Conservation (phyloP, 2,113 vertebrate genomes). For the Sphaerodactylus townsendi region DNA sequence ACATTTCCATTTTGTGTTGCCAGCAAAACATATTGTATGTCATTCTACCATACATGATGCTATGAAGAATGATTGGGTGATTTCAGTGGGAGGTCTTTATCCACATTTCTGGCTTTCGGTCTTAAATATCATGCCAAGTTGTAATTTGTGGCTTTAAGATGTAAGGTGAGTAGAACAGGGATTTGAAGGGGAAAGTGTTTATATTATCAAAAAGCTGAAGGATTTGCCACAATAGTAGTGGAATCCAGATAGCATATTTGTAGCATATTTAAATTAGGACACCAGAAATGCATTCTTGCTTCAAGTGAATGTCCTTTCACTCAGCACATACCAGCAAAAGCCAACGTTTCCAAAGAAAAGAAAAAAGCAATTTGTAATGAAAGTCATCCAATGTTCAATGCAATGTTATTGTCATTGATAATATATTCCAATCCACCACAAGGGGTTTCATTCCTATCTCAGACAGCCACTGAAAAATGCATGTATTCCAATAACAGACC, state of each 20-base stretch:
- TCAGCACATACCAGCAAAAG: not conserved
- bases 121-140: conserved; percentile 36
- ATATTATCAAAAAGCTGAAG: conserved; percentile 16
- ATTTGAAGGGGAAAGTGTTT: conserved; percentile 22
- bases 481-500: not conserved
- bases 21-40: conserved; percentile 68
- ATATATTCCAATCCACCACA: not conserved
- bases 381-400: not conserved
- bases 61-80: conserved; percentile 60
- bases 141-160: conserved; percentile 21
- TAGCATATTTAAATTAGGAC: not conserved
- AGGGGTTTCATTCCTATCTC: not conserved
- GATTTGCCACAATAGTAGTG: conserved; percentile 22
- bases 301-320: not conserved
- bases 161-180: conserved; percentile 18
- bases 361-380: not conserved
- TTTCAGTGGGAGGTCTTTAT: conserved; percentile 57
- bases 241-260: conserved; percentile 15
- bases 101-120: conserved; percentile 37
- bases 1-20: conserved; percentile 77
- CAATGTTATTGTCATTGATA: not conserved
- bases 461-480: conserved; percentile 16
- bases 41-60: conserved; percentile 65
- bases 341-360: not conserved
- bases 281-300: not conserved